Conservation (phyloP, 2,797 vertebrate species). For the Eospalax fontanierii region DNA sequence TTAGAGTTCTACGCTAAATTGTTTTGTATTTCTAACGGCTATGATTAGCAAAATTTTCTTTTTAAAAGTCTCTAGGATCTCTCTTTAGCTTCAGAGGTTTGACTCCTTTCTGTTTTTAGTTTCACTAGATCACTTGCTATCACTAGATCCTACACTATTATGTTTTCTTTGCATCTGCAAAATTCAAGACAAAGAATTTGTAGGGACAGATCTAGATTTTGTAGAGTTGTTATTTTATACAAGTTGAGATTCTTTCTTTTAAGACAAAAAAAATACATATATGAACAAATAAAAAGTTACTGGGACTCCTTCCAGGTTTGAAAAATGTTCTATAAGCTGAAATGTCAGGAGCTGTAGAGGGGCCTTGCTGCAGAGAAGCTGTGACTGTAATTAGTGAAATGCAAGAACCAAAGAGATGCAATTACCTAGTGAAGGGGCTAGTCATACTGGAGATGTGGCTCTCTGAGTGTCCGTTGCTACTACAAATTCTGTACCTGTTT, state of each 20-base stretch:
- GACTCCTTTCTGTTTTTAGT: neutral
- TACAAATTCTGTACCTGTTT: neutral
- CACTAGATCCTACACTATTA: neutral
- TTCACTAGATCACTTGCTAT: neutral
- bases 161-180: neutral
- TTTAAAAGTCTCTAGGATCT: neutral
- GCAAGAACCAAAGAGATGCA: neutral
- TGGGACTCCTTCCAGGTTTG: too few relatives aligned
- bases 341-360: neutral
- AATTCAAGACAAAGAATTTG: neutral
- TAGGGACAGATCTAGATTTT: neutral
- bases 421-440: neutral
- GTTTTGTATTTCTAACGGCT: neutral
- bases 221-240: neutral
- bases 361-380: neutral
- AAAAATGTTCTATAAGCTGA: neutral
- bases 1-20: neutral
- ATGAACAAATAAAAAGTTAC: neutral
- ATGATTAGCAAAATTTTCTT: neutral
- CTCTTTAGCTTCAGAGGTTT: neutral
- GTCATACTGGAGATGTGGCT: neutral
- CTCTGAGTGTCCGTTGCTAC: neutral
- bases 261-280: slow-evolving; percentile 2
- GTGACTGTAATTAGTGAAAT: neutral
- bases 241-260: neutral